Percentiles rank a stretch among this genome's conserved stretches.
These are phyloP conservation scores for Clanis bilineata DNA, from an alignment of 2,888 invertebrate genomes.

Conservation along the genomic window DNA sequence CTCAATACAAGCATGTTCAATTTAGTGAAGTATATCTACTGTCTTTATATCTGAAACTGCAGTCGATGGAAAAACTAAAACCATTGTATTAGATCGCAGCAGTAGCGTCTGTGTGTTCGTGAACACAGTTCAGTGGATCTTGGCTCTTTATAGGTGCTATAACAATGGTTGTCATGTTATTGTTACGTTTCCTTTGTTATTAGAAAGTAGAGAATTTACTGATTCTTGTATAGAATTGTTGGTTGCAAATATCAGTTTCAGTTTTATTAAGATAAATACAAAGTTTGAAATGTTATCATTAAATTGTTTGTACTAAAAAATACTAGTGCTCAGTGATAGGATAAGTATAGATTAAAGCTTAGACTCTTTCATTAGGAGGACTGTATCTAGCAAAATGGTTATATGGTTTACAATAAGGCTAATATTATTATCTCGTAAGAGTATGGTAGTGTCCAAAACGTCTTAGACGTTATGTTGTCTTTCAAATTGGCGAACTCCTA, in stretches of 20 bases:
- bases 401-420: no score
- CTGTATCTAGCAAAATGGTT: no score
- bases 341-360: no score
- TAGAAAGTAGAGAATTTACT: constrained; percentile 7
- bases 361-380: no score
- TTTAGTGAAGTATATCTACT: not conserved
- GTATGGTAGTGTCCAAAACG: no score
- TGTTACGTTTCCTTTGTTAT: constrained; percentile 8
- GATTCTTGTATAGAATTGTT: not conserved
- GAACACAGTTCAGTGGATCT: constrained; percentile 1
- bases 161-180: constrained; percentile 12
- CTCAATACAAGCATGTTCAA: no score
- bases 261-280: not conserved
- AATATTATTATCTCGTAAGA: no score
- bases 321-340: no score
- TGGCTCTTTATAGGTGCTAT: constrained; percentile 9
- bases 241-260: constrained; percentile 22
- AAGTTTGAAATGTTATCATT: no score
- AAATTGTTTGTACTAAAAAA: no score
- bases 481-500: no score
- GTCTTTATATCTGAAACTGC: not conserved
- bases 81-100: not conserved
- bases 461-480: no score
- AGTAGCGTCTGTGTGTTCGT: not conserved
- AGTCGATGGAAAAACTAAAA: not conserved